Evolutionary conservation across 2,888 invertebrate species (phyloP), one percentile per base, ranked within the genome.

Genomic region (Megamerina dolium): DNA sequence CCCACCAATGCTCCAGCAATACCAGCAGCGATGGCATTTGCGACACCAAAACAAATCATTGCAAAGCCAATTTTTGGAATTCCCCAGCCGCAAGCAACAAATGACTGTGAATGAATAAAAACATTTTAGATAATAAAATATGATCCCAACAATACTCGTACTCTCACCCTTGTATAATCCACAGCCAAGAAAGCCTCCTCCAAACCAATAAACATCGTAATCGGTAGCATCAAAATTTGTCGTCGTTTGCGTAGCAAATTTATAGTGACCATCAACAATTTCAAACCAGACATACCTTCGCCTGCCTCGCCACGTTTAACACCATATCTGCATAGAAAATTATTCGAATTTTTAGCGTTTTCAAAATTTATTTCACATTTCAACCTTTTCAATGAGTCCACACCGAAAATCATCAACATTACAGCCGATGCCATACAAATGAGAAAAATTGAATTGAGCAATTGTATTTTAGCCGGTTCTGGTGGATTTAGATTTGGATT

Each of bases 181-280:
- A 91, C 92, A 0, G 87, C 85, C 61, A 92, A 78, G 64, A 92
- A 94, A 0, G 92, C 93, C 70, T 94, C 93, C 62, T 94, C 93
- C 19, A 93, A 81, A 0, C 95, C 94, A 52, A 92, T 91, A 72
- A 93, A 95, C 57, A 93, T 83, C 1, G 92, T 94, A 31, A 95
- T 83, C 0, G 94, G 94, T 42, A 94, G 74, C 53, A 95, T 77
- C 23, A 95, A 74, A 49, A 92, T 71, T 71, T 92, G 92, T 61
- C 86, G 83, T 20, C 81, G 82, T 64, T 88, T 81, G 20, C 78
- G 74, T 41, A 91, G 72, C 56, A 93, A 84, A 44, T 80, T 80
- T 34, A 89, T 66, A 1, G 93, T 93, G 5, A 88, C 87, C 0
- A 83, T 78, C 37, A 89, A 68, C 16, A 88, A 74, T 48, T 76